Base-by-base conservation (phyloP, 2,797 vertebrate genomes). In the Hoplostethus mediterraneus region DNA sequence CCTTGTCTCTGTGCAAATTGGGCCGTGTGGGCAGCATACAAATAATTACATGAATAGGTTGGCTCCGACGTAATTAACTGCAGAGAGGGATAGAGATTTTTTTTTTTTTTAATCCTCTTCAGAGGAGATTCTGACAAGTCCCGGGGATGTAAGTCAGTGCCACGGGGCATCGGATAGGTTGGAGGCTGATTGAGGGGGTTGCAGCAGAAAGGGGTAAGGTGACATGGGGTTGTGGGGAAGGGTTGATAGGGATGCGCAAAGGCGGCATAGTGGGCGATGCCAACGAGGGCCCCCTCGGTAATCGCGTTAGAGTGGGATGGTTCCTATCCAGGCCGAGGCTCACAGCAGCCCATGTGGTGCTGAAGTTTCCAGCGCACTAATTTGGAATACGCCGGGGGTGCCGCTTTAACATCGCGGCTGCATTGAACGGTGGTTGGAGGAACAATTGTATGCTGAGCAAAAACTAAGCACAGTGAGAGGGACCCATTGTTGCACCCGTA, bases 11-110 rank as follows among this genome's bases (percentile, higher is more conserved):
- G 48, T 48, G 21, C 49, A 73, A 67, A 86, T 58, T 55, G 17
- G 64, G 33, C 56, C 9, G n/a, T 76, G 76, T 74, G 73, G 71
- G 73, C 51, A 28, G 80, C 72, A 71, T 81, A 73, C 73, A 84
- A 87, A 89, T 87, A 86, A 85, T 85, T 73, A 75, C 79, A 87
- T 71, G 67, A 76, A 85, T 71, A 64, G 61, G 62, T 30, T 48
- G 63, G 55, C 63, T 54, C 63, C 55, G 42, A 62, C 63, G 74
- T 89, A 86, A 90, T 89, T 90, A 88, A 87, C 71, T 64, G 56
- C 54, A 58, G 55, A 55, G 49, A 62, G 16, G 61, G 67, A 52
- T 6, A 47, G 28, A 69, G 59, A 65, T 82, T 59, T 73, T 80
- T 2, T 28, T 28, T 28, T 28, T 28, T 28, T 74, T 65, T 83